Percentiles rank a stretch among this genome's conserved stretches.
phyloP scores from a whole-genome alignment of 1,140 invertebrate species.

The Eubasilissa regina region DNA sequence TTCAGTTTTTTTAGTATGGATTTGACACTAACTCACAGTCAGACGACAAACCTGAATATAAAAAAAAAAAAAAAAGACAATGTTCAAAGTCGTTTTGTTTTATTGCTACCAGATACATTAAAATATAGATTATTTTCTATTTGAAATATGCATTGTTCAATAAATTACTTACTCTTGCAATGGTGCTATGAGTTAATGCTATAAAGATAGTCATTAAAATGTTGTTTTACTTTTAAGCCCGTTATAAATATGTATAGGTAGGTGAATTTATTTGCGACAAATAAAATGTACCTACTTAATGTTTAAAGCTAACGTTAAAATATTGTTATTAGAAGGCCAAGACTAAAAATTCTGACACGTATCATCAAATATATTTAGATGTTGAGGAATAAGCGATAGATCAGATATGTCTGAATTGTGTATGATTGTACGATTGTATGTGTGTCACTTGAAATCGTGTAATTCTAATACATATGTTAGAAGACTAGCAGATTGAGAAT shows the following conservation, averaged over 20 bases:
- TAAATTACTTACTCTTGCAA: neutral
- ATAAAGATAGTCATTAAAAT: slow-evolving; percentile 25
- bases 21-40: neutral
- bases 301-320: too few species aligned
- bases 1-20: neutral
- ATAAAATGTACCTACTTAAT: too few species aligned
- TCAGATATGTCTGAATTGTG: too few species aligned
- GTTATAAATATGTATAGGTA: neutral
- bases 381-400: too few species aligned
- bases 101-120: neutral
- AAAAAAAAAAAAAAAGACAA: neutral
- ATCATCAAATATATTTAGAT: too few species aligned
- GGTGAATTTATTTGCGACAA: neutral
- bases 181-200: neutral
- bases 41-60: neutral
- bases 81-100: slow-evolving; percentile 1
- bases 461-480: too few species aligned
- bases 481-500: too few species aligned
- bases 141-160: slow-evolving; percentile 8
- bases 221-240: neutral
- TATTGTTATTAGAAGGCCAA: too few species aligned
- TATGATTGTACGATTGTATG: too few species aligned
- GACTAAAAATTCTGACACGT: too few species aligned
- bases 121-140: neutral
- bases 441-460: too few species aligned